Conservation (phyloP, 2,888 invertebrate species). For the Euzophera pinguis region DNA sequence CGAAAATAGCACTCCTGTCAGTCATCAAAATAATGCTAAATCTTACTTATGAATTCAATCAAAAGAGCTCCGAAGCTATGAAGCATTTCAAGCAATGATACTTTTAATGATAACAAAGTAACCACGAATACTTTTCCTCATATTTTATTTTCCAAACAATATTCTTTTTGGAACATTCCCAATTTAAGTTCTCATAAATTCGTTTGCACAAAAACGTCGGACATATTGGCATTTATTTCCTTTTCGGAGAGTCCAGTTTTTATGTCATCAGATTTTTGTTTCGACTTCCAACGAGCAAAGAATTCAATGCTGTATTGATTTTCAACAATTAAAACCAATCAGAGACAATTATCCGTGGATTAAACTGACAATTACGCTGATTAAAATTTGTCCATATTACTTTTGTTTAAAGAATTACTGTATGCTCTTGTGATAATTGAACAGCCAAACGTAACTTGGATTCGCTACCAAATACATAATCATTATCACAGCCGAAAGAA, state of each 20-base stretch:
- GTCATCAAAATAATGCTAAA: too few species aligned
- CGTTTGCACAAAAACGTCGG: neutral
- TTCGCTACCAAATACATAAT: too few species aligned
- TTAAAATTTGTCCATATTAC: neutral
- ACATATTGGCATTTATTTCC: slow-evolving; percentile 5
- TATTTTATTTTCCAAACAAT: neutral
- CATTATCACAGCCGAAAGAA: too few species aligned
- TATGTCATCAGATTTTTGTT: neutral
- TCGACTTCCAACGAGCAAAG: neutral
- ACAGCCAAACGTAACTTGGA: too few species aligned
- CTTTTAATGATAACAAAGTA: too few species aligned
- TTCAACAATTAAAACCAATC: slow-evolving; percentile 3
- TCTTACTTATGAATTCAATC: too few species aligned
- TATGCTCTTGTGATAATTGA: too few species aligned
- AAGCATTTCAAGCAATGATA: too few species aligned
- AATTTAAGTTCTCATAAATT: neutral
- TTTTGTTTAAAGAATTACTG: too few species aligned
- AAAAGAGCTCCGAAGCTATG: too few species aligned
- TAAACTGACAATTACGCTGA: neutral
- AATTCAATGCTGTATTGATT: neutral
- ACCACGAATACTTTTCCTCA: too few species aligned
- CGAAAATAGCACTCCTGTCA: too few species aligned
- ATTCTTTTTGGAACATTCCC: neutral
- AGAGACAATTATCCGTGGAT: neutral
- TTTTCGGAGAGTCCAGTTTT: neutral